A percentile compares a stretch with the other conserved stretches of the same genome.
These are phyloP conservation scores for Drosophila meridiana DNA, from an alignment of 2,888 invertebrate genomes.

Conservation along the genomic window DNA sequence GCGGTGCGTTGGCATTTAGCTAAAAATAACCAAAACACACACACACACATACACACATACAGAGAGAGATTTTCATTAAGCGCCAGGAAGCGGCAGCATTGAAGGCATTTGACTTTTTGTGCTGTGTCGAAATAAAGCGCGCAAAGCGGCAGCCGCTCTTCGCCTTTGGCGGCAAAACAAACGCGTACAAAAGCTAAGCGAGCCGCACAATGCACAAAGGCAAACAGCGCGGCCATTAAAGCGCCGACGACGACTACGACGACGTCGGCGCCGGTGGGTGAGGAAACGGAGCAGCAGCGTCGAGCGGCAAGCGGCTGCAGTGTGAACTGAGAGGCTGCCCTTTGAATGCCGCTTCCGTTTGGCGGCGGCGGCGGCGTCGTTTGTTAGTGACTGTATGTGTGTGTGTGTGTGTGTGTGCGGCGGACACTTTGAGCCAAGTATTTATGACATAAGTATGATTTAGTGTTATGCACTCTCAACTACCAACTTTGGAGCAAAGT, in stretches of 20 bases:
- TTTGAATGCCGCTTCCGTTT: slow-evolving; percentile 71
- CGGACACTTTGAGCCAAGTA: slow-evolving; percentile 68
- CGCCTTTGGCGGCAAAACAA: slow-evolving; percentile 52
- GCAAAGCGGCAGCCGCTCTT: neutral
- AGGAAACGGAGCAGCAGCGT: neutral
- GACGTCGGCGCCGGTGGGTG: slow-evolving; percentile 11
- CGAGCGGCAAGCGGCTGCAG: slow-evolving; percentile 11
- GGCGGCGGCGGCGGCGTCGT: slow-evolving; percentile 39
- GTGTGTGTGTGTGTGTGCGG: slow-evolving; percentile 29
- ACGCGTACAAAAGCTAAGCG: slow-evolving; percentile 52
- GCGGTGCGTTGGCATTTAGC: slow-evolving; percentile 29
- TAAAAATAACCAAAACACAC: slow-evolving; percentile 53
- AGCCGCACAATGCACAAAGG: slow-evolving; percentile 71
- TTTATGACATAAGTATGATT: slow-evolving; percentile 72
- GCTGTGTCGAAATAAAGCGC: slow-evolving; percentile 1
- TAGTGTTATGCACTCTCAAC: slow-evolving; percentile 68
- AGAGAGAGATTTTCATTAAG: slow-evolving; percentile 54
- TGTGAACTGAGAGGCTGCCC: slow-evolving; percentile 10
- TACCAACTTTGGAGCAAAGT: slow-evolving; percentile 54
- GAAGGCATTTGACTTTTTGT: slow-evolving; percentile 50
- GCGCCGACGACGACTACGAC: slow-evolving; percentile 26
- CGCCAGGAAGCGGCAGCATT: slow-evolving; percentile 48
- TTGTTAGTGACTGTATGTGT: slow-evolving; percentile 35
- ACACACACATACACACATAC: neutral
- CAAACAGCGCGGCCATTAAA: slow-evolving; percentile 71